Evolutionary conservation across 2,888 invertebrate genomes (phyloP).

Genomic region (Erebia aethiops): DNA sequence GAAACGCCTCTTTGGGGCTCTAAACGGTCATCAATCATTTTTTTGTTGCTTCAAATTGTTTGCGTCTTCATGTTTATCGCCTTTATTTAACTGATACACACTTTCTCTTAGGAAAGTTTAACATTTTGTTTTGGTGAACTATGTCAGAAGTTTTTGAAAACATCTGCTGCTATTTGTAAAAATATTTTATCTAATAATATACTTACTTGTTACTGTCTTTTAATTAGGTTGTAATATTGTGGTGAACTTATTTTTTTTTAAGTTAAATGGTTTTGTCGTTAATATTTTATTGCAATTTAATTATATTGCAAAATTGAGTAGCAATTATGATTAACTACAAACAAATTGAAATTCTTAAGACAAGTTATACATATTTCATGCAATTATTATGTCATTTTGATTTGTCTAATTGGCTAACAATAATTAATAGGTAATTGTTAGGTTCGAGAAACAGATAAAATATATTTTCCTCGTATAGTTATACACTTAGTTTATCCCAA

Average conservation of each 20-base stretch:
- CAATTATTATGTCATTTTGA: slow-evolving; percentile 15
- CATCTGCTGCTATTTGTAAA: not conserved
- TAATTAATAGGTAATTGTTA: slow-evolving; percentile 3
- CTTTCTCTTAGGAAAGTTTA: slow-evolving; percentile 30
- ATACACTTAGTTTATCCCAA: not conserved
- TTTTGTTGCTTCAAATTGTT: slow-evolving; percentile 35
- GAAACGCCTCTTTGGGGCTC: slow-evolving; percentile 27
- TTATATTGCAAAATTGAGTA: slow-evolving; percentile 2
- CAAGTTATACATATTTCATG: slow-evolving; percentile 12
- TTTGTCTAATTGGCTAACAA: slow-evolving; percentile 6
- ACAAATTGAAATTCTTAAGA: not conserved
- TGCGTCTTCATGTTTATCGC: slow-evolving; percentile 27
- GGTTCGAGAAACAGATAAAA: slow-evolving; percentile 5
- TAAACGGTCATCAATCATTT: slow-evolving; percentile 41
- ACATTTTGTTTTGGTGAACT: not conserved
- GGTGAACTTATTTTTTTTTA: not conserved
- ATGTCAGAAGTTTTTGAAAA: not conserved
- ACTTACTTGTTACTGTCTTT: too few relatives aligned
- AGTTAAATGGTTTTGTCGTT: not conserved
- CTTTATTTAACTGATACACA: slow-evolving; percentile 16
- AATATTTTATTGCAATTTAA: slow-evolving; percentile 2
- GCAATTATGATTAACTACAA: slow-evolving; percentile 2
- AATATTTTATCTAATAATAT: too few relatives aligned
- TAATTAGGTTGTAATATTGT: too few relatives aligned
- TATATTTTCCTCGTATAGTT: not conserved